These are phyloP conservation scores for Drosophila suboccidentalis DNA, from an alignment of 2,888 invertebrate genomes.

Conservation along the genomic window DNA sequence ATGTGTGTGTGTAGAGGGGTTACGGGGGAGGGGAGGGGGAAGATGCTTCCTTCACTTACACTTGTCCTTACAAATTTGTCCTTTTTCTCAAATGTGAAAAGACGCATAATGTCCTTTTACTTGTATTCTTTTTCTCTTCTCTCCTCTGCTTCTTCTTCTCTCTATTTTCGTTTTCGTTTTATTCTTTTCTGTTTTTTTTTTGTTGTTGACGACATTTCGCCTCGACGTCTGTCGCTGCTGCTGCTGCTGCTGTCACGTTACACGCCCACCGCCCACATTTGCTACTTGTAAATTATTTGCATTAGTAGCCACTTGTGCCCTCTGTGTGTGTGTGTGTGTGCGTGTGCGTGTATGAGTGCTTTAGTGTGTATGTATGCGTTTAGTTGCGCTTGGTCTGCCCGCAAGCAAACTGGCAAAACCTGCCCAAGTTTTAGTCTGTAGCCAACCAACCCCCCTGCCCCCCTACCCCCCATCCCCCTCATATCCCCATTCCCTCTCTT, in stretches of 20 bases:
- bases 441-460: constrained; percentile 1
- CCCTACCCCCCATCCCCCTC: neutral
- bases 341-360: constrained; percentile 18
- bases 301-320: constrained; percentile 83
- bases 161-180: constrained; percentile 40
- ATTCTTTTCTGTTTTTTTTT: constrained; percentile 41
- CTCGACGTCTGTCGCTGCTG: constrained; percentile 65
- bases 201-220: constrained; percentile 75
- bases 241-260: constrained; percentile 53
- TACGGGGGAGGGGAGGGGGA: neutral
- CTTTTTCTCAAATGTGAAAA: constrained; percentile 82
- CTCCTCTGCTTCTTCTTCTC: constrained; percentile 11
- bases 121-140: constrained; percentile 38
- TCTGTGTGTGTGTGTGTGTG: constrained; percentile 35
- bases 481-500: neutral
- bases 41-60: constrained; percentile 76
- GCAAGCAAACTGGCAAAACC: constrained; percentile 48
- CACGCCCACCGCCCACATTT: constrained; percentile 73
- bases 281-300: constrained; percentile 84
- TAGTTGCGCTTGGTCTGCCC: constrained; percentile 63
- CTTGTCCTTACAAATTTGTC: constrained; percentile 82
- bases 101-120: constrained; percentile 82
- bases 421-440: constrained; percentile 36
- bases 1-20: constrained; percentile 5
- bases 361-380: constrained; percentile 50